These are phyloP conservation scores for Pogonophryne albipinna DNA, from an alignment of 2,797 vertebrate genomes.

Conservation along the genomic window DNA sequence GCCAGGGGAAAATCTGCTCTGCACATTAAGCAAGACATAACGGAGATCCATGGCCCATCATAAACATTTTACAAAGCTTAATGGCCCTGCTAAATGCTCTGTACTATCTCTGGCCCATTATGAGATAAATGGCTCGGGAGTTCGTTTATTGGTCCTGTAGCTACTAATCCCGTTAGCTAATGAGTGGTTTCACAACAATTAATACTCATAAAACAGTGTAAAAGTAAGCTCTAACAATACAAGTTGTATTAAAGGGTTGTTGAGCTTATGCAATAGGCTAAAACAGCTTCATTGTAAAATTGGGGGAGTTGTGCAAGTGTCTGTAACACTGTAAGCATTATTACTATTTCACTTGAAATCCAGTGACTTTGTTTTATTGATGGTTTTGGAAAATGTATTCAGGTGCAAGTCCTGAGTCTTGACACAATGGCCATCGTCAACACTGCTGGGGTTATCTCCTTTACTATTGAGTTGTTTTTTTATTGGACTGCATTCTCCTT, in stretches of 20 bases:
- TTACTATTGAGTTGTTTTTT: constrained; percentile 1
- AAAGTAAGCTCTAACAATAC: constrained; percentile 22
- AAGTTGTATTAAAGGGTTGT: constrained; percentile 48
- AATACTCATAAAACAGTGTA: constrained; percentile 37
- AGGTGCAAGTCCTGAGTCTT: constrained; percentile 1
- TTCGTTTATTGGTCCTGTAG: constrained; percentile 50
- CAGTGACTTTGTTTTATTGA: constrained; percentile 20
- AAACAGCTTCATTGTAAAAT: constrained; percentile 36
- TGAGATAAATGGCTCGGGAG: constrained; percentile 47
- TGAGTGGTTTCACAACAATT: constrained; percentile 41
- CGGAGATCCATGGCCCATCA: constrained; percentile 67
- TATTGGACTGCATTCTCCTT: neutral
- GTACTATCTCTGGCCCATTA: constrained; percentile 69
- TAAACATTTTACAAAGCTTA: constrained; percentile 77
- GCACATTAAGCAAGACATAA: constrained; percentile 78
- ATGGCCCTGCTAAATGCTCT: constrained; percentile 68
- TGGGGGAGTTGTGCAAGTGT: constrained; percentile 18
- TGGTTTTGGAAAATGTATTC: constrained; percentile 7
- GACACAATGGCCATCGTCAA: constrained; percentile 1
- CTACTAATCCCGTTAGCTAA: constrained; percentile 46
- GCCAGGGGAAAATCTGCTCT: constrained; percentile 63
- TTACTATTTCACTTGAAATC: constrained; percentile 14
- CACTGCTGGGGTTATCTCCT: neutral
- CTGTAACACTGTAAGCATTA: constrained; percentile 31
- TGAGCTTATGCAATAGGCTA: constrained; percentile 34